Evolutionary conservation across 1,140 invertebrate genomes (phyloP).

Genomic region (Periplaneta americana): DNA sequence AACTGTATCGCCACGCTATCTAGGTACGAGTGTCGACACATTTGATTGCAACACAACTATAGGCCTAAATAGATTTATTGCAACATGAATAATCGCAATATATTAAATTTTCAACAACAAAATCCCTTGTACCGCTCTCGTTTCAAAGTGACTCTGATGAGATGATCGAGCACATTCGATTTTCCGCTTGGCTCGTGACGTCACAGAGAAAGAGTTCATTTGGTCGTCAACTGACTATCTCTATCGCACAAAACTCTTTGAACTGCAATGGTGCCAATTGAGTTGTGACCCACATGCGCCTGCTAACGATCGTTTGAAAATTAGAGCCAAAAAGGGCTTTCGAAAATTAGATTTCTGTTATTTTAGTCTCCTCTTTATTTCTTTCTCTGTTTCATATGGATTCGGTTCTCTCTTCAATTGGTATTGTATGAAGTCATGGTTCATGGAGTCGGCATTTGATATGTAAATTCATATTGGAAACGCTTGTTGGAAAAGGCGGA

Average conservation of each 20-base stretch:
- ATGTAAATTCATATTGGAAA: neutral
- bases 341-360: neutral
- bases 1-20: too few species aligned
- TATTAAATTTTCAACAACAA: too few species aligned
- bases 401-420: neutral
- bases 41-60: too few species aligned
- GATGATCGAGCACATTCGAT: neutral
- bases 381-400: neutral
- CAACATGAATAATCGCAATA: too few species aligned
- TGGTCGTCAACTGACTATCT: neutral
- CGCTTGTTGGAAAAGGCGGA: neutral
- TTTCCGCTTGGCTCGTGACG: neutral
- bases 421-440: neutral
- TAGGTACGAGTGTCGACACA: too few species aligned
- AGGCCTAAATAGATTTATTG: too few species aligned
- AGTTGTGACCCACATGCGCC: neutral
- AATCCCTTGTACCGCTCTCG: neutral
- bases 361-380: neutral
- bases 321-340: neutral
- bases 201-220: neutral
- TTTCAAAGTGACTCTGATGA: neutral
- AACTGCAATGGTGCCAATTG: neutral
- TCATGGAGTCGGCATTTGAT: neutral
- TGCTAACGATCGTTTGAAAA: neutral
- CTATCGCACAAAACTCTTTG: too few species aligned